Evolutionary conservation across 2,888 invertebrate genomes (phyloP), one percentile per base, ranked within the genome.

Genomic region (Phalangium opilio): DNA sequence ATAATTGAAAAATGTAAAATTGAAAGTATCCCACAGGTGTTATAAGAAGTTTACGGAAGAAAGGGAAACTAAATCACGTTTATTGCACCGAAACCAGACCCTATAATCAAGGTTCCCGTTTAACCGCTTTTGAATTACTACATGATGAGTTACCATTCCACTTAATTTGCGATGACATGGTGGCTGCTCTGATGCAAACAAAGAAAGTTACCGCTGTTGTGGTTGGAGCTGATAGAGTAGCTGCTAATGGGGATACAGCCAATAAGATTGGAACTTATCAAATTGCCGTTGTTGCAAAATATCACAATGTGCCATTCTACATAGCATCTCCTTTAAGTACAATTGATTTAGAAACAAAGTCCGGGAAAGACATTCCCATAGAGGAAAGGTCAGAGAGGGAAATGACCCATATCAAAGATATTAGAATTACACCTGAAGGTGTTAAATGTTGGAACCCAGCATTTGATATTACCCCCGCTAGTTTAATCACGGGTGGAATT

Each of bases 251-350:
- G 1, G 96, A 99, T 66, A 95, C 95, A 0, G 96, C 96, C 1
- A 98, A 98, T 66, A 98, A 98, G 75, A 93, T 96, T 63, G 96
- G 93, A 60, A 90, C 90, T 12, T 90, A 89, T 65, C 89, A 90
- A 73, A 73, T 74, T 62, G 91, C 95, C 0, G 83, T 96, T 43
- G 73, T 84, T 41, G 91, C 95, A 1, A 82, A 84, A 61, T 72
- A 87, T 67, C 93, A 96, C 63, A 75, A 75, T 32, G 82, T 96
- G 50, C 90, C 93, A 46, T 96, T 98, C 67, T 96, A 86, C 67
- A 81, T 96, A 18, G 93, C 91, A 2, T 91, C 93, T 3, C 95
- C 96, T 0, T 74, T 81, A 42, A 89, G 90, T 19, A 65, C 95
- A 1, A 83, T 93, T 60, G 95, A 96, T 67, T 75, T 81, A 63